A percentile compares a stretch with the other conserved stretches of the same genome.
Evolutionary conservation across 2,888 invertebrate genomes (phyloP).

Genomic region (Galeruca laticollis): DNA sequence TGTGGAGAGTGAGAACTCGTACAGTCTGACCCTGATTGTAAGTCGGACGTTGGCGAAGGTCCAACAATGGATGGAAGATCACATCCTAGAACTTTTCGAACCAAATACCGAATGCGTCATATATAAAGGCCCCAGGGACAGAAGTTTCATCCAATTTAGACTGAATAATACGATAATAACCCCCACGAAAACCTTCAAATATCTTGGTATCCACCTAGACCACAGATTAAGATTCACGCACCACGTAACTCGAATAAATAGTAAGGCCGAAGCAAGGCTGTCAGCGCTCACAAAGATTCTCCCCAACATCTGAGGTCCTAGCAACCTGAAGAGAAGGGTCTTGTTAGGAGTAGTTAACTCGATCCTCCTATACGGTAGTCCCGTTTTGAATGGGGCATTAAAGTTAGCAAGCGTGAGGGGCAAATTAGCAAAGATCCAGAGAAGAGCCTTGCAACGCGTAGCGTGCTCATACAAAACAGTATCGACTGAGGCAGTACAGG

Average conservation of each 20-base stretch:
- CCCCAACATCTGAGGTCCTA: not conserved
- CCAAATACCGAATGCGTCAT: too few relatives aligned
- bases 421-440: not conserved
- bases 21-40: not conserved
- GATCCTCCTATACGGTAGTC: not conserved
- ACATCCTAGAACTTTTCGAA: not conserved
- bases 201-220: not conserved
- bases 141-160: not conserved
- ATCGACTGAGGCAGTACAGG: too few relatives aligned
- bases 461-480: not conserved
- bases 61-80: not conserved
- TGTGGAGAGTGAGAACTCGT: not conserved
- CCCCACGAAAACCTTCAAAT: not conserved
- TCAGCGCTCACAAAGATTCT: not conserved
- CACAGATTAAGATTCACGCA: not conserved
- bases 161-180: not conserved
- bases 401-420: not conserved
- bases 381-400: not conserved
- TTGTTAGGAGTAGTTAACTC: not conserved
- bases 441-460: not conserved
- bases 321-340: not conserved
- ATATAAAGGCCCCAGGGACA: too few relatives aligned
- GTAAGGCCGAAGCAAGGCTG: not conserved
- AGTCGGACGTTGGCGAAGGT: not conserved
- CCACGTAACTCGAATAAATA: not conserved